Conservation (phyloP, 2,888 invertebrate species). For the Mantis religiosa region DNA sequence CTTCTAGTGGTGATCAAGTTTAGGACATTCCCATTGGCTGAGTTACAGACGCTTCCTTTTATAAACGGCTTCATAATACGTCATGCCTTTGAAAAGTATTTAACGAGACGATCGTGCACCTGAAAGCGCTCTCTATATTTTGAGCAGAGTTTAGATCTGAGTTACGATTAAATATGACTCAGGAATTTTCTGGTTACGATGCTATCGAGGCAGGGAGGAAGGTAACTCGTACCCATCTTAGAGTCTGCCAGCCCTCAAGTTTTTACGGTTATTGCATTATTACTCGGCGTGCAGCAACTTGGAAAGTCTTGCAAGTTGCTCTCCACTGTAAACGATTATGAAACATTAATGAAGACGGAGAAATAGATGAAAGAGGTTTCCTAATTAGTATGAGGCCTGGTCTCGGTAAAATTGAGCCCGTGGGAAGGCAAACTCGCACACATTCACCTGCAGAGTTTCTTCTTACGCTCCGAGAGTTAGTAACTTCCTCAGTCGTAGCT, state of each 20-base stretch:
- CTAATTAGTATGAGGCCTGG: not conserved
- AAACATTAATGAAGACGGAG: slow-evolving; percentile 8
- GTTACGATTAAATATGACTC: not conserved
- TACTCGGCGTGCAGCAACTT: not conserved
- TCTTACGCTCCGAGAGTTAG: not conserved
- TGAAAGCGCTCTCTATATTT: too few relatives aligned
- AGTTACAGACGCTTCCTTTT: too few relatives aligned
- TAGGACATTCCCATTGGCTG: too few relatives aligned
- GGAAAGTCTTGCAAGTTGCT: not conserved
- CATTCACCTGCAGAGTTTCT: not conserved
- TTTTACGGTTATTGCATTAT: not conserved
- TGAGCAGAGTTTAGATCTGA: not conserved
- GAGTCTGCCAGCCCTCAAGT: not conserved
- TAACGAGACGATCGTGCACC: too few relatives aligned
- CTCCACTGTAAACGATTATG: not conserved
- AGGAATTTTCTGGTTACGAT: not conserved
- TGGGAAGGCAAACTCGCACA: not conserved
- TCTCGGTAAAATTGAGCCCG: not conserved
- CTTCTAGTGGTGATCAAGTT: too few relatives aligned
- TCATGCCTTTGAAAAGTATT: too few relatives aligned
- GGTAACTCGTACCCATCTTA: not conserved
- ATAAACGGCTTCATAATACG: too few relatives aligned
- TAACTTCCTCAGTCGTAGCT: not conserved
- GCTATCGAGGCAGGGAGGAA: not conserved
- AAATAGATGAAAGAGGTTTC: slow-evolving; percentile 11